A percentile compares a stretch with the other conserved stretches of the same genome.
These are phyloP conservation scores for Blastomussa wellsi DNA, from an alignment of 92 coral and sea anemone species.

Conservation along the genomic window DNA sequence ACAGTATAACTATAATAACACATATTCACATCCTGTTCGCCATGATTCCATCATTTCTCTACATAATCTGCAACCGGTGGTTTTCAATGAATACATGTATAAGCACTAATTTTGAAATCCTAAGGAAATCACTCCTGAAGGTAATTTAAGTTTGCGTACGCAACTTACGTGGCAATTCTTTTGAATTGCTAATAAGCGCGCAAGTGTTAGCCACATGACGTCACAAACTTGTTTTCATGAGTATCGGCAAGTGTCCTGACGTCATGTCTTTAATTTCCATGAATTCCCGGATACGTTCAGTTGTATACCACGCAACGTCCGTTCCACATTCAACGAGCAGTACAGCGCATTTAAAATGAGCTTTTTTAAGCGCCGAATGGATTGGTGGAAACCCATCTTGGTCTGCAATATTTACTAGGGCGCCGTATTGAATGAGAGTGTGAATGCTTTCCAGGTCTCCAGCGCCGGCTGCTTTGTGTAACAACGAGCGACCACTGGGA, in stretches of 20 bases:
- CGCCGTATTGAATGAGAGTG: constrained; percentile 81
- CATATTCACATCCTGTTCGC: background rate
- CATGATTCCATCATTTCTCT: background rate
- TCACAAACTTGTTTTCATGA: constrained; percentile 33
- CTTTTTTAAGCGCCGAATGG: constrained; percentile 67
- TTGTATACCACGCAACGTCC: constrained; percentile 69
- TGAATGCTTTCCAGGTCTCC: constrained; percentile 88
- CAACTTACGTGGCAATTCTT: background rate
- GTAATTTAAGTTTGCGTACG: background rate
- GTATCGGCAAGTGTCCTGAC: constrained; percentile 22
- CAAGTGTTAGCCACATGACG: background rate
- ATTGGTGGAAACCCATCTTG: constrained; percentile 82
- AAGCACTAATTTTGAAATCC: background rate
- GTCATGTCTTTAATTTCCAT: constrained; percentile 53
- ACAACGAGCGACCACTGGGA: constrained; percentile 84
- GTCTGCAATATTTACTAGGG: constrained; percentile 67
- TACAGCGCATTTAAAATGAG: constrained; percentile 81
- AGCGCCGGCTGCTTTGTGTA: constrained; percentile 84
- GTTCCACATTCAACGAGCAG: constrained; percentile 82
- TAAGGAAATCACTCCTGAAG: background rate
- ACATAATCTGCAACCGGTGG: background rate
- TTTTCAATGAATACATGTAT: background rate
- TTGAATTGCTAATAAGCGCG: background rate
- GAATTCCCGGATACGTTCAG: constrained; percentile 68
- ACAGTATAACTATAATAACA: too few species aligned